Percentiles rank a stretch among this genome's conserved stretches.
phyloP scores from a whole-genome alignment of 2,797 vertebrate genomes.

The Cossypha caffra region DNA sequence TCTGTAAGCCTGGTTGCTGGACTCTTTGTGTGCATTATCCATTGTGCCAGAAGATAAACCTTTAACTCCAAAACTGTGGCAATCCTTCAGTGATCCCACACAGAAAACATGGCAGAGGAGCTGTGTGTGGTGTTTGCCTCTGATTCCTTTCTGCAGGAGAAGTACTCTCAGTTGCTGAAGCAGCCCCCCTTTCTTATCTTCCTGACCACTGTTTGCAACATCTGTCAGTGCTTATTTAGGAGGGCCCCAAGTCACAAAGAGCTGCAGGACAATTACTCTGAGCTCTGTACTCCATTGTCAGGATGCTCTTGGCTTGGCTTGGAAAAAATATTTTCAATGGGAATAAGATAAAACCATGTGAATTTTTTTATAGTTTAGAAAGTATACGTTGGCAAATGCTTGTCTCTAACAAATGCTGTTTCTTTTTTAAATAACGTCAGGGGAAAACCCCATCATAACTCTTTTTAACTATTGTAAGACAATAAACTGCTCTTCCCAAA shows the following conservation, averaged over 20 bases:
- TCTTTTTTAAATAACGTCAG: constrained; percentile 3
- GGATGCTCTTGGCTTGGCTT: not conserved
- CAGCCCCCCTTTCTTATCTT: not conserved
- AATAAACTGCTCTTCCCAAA: constrained; percentile 16
- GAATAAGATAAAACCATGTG: constrained; percentile 19
- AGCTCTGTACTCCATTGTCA: not conserved
- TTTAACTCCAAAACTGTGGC: not conserved
- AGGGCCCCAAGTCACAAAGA: not conserved
- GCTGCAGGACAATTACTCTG: not conserved
- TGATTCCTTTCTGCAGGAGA: not conserved
- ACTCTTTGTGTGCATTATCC: not conserved
- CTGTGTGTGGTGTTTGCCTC: not conserved
- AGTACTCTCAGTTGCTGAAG: not conserved
- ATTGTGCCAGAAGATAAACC: not conserved
- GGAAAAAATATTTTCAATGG: constrained; percentile 22
- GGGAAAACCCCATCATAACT: constrained; percentile 24
- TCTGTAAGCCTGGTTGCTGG: not conserved
- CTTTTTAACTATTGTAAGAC: not conserved
- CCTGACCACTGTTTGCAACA: constrained; percentile 3
- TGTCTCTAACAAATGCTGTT: not conserved
- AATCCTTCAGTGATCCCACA: not conserved
- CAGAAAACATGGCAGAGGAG: not conserved
- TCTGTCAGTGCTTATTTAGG: constrained; percentile 34
- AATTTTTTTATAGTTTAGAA: constrained; percentile 11
- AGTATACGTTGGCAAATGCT: constrained; percentile 34